Evolutionary conservation across 2,888 invertebrate genomes (phyloP).

Genomic region (Chouioia cunea): DNA sequence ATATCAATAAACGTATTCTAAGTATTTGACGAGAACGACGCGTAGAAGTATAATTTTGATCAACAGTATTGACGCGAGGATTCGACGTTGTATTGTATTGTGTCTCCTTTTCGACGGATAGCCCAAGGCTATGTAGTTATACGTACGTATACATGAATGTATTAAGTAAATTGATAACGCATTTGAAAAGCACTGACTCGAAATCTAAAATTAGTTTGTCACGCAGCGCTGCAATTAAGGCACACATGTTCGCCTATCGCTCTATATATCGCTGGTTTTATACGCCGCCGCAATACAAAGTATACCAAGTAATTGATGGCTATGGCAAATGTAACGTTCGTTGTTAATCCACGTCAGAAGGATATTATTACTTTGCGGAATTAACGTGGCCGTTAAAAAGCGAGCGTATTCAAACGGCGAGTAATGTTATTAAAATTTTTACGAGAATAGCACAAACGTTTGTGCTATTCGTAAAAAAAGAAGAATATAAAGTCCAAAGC

Average conservation of each 20-base stretch:
- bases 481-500: not conserved
- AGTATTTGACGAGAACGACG: no score
- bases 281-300: slow-evolving; percentile 24
- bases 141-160: not conserved
- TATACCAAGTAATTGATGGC: slow-evolving; percentile 33
- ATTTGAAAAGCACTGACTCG: slow-evolving; percentile 18
- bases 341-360: slow-evolving; percentile 14
- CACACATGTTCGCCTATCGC: slow-evolving; percentile 31
- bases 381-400: no score
- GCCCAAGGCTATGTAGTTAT: not conserved
- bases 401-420: no score
- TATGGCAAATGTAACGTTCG: not conserved
- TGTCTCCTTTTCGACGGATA: not conserved
- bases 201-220: slow-evolving; percentile 47
- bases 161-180: slow-evolving; percentile 39
- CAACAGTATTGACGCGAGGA: slow-evolving; percentile 33
- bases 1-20: no score
- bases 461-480: no score
- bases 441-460: no score
- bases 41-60: not conserved
- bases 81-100: slow-evolving; percentile 37
- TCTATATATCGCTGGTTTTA: not conserved
- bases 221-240: slow-evolving; percentile 46
- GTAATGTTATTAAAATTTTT: no score
- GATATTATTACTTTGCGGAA: no score